phyloP scores from a whole-genome alignment of 2,888 invertebrate species.

The Aphidius colemani region DNA sequence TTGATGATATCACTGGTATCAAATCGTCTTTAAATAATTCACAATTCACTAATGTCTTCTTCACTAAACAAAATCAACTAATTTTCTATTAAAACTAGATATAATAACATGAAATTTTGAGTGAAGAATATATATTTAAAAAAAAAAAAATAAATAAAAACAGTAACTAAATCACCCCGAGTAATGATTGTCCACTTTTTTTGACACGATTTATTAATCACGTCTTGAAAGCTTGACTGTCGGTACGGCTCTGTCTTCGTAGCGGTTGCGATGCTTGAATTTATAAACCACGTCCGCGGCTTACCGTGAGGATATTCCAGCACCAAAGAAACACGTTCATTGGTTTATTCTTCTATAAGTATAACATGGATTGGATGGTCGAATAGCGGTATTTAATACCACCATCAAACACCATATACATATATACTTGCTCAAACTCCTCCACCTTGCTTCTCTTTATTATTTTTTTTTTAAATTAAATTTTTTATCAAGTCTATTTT shows the following conservation, averaged over 20 bases:
- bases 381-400: conserved; percentile 36
- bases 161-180: conserved; percentile 10
- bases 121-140: not conserved
- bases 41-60: conserved; percentile 17
- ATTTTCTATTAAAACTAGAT: not conserved
- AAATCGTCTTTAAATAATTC: conserved; percentile 36
- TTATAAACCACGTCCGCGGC: conserved; percentile 55
- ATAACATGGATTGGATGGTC: conserved; percentile 38
- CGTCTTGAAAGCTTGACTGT: conserved; percentile 56
- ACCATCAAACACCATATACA: conserved; percentile 16
- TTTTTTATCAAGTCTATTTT: not conserved
- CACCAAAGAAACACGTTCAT: conserved; percentile 41
- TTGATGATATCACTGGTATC: conserved; percentile 42
- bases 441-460: conserved; percentile 5
- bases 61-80: conserved; percentile 1
- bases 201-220: conserved; percentile 16
- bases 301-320: conserved; percentile 41
- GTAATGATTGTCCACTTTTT: conserved; percentile 4
- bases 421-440: conserved; percentile 17
- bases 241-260: conserved; percentile 59
- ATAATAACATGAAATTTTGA: conserved; percentile 19
- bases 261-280: conserved; percentile 55
- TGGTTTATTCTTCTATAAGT: conserved; percentile 47
- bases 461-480: not conserved
- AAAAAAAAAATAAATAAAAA: conserved; percentile 7